These are phyloP conservation scores for Aplocera efformata DNA, from an alignment of 2,888 invertebrate species.

Conservation along the genomic window DNA sequence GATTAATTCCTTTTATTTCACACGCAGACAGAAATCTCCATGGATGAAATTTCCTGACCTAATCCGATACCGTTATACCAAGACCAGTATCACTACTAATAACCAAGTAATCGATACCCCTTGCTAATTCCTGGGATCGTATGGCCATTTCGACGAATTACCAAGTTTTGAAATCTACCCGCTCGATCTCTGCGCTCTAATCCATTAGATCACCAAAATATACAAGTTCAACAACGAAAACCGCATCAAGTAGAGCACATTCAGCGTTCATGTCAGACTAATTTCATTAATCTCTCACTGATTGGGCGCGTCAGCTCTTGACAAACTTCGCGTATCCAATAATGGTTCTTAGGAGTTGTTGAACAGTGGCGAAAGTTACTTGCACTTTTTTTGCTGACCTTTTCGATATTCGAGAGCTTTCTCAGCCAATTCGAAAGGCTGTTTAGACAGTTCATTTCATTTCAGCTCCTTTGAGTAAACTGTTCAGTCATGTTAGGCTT, in stretches of 20 bases:
- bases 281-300: constrained; percentile 60
- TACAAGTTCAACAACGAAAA: constrained; percentile 27
- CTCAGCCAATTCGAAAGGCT: constrained; percentile 5
- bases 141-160: too few relatives aligned
- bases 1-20: too few relatives aligned
- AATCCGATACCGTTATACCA: too few relatives aligned
- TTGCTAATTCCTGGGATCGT: too few relatives aligned
- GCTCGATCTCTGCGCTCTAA: too few relatives aligned
- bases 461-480: constrained; percentile 9
- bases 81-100: too few relatives aligned
- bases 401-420: constrained; percentile 15
- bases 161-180: too few relatives aligned
- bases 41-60: too few relatives aligned
- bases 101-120: too few relatives aligned
- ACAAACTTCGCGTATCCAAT: constrained; percentile 18
- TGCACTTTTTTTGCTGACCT: constrained; percentile 15
- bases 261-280: constrained; percentile 43
- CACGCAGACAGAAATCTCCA: too few relatives aligned
- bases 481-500: constrained; percentile 9
- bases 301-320: constrained; percentile 43
- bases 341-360: constrained; percentile 23
- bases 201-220: constrained; percentile 1
- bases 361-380: constrained; percentile 21
- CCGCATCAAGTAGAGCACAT: constrained; percentile 36
- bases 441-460: constrained; percentile 14